Evolutionary conservation across 2,113 vertebrate species (phyloP), one percentile per base, ranked within the genome.

Genomic region (Patagioenas fasciata): DNA sequence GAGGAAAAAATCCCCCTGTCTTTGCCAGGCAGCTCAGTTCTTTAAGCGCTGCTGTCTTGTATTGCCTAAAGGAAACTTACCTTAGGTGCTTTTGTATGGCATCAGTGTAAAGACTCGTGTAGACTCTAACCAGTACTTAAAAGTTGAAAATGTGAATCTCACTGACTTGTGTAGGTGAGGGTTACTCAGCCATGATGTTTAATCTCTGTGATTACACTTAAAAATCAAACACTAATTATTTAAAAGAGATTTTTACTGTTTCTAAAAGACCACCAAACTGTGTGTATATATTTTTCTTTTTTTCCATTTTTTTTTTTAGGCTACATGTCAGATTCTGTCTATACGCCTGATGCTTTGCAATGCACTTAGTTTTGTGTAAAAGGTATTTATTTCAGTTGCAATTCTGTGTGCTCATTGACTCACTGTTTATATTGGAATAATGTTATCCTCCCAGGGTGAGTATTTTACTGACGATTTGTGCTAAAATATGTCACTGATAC

Each of bases 321-420:
- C 7, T 86, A 1, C 3, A 0, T 0, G 0, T 38, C 38, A 40
- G 34, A 17, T 44, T 48, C 26, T 56, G 9, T 56, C 40, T 44
- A 5, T 9, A 83, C 4, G 9, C 38, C 29, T 72, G 66, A n/a
- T 83, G 34, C 7, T 62, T 34, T 71, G 44, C 32, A 71, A 31
- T 50, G 9, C 11, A 24, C 11, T 53, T 15, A 60, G 38, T 60
- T 89, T 70, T 74, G 24, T 48, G n/a, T 17, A 16, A 3, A 23
- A 6, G 32, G 28, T 34, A 5, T 31, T 72, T 60, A 62, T 83
- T 88, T 82, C 31, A 47, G 26, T 32, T 10, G 6, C 23, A 17
- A 9, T 24, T 88, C 44, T 79, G 12, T 26, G 2, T 60, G 62
- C 15, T 62, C 21, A 9, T 51, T 71, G 50, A 48, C 40, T 83